These are phyloP conservation scores for Eucidaris tribuloides DNA, from an alignment of 35 echinoderm and acorn worm genomes.

Conservation along the genomic window DNA sequence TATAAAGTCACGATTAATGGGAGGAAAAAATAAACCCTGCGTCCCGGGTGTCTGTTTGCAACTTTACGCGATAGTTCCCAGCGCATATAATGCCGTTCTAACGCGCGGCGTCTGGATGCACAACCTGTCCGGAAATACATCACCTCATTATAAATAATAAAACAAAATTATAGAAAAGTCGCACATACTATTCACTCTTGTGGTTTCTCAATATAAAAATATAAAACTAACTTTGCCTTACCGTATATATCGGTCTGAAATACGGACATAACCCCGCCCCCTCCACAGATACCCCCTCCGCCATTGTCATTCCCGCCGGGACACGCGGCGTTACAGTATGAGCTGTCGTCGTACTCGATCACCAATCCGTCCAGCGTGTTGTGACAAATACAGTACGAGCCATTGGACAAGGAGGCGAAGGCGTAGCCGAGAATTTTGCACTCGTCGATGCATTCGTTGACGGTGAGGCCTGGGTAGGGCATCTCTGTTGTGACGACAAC, in stretches of 20 bases:
- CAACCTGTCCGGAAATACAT: too few relatives aligned
- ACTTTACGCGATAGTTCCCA: too few relatives aligned
- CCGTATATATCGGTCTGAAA: constrained; percentile 42
- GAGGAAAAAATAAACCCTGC: too few relatives aligned
- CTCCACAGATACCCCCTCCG: constrained; percentile 57
- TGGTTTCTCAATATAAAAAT: too few relatives aligned
- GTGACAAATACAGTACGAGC: constrained; percentile 48
- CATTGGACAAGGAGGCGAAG: constrained; percentile 54
- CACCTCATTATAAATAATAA: too few relatives aligned
- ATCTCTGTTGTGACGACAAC: constrained; percentile 15
- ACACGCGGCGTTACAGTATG: constrained; percentile 41
- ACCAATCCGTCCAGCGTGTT: constrained; percentile 35
- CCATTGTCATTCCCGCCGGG: constrained; percentile 50
- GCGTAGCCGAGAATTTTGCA: constrained; percentile 29
- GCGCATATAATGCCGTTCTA: too few relatives aligned
- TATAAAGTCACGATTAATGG: too few relatives aligned
- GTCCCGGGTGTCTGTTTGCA: too few relatives aligned
- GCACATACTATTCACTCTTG: too few relatives aligned
- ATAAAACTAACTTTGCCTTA: too few relatives aligned
- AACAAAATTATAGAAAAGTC: too few relatives aligned
- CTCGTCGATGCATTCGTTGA: constrained; percentile 49
- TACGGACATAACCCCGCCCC: constrained; percentile 26
- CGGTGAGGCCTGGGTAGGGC: constrained; percentile 51
- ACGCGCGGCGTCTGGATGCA: too few relatives aligned
- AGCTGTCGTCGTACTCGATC: background rate